phyloP scores from a whole-genome alignment of 2,113 vertebrate genomes.

The Orientallactaga bullata region DNA sequence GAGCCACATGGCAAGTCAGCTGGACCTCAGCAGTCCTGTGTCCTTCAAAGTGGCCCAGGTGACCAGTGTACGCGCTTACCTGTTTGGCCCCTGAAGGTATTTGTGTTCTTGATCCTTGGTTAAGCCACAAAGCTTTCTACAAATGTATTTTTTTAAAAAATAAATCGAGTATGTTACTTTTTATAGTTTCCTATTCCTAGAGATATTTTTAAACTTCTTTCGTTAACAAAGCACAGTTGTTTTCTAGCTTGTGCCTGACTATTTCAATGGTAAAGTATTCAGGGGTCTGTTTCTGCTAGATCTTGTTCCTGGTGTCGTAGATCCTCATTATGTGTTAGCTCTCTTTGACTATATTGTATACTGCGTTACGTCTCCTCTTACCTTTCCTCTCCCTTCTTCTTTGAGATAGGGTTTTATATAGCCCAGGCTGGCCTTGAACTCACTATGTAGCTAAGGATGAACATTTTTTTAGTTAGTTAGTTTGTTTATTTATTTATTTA shows the following conservation, averaged over 20 bases:
- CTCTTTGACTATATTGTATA: not conserved
- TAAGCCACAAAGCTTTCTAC: slow-evolving; percentile 45
- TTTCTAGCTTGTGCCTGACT: not conserved
- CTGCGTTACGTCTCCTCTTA: not conserved
- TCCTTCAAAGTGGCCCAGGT: not conserved
- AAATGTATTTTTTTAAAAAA: not conserved
- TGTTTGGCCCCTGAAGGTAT: slow-evolving; percentile 23
- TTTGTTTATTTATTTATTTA: too few species aligned
- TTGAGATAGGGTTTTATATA: too few species aligned
- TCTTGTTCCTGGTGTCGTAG: not conserved
- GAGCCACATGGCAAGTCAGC: not conserved
- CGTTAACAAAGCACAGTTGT: slow-evolving; percentile 31
- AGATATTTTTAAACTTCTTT: slow-evolving; percentile 24
- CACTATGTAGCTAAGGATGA: too few species aligned
- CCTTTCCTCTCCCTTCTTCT: not conserved
- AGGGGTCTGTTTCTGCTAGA: not conserved
- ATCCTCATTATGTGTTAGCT: slow-evolving; percentile 32
- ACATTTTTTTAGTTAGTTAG: too few species aligned
- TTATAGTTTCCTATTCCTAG: slow-evolving; percentile 16
- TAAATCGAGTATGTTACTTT: slow-evolving; percentile 9
- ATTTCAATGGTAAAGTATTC: not conserved
- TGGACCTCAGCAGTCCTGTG: not conserved
- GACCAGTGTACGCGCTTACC: not conserved
- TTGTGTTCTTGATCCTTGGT: slow-evolving; percentile 31
- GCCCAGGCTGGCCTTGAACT: too few species aligned